Conservation (phyloP, 2,113 vertebrate species). For the Myiozetetes cayanensis region DNA sequence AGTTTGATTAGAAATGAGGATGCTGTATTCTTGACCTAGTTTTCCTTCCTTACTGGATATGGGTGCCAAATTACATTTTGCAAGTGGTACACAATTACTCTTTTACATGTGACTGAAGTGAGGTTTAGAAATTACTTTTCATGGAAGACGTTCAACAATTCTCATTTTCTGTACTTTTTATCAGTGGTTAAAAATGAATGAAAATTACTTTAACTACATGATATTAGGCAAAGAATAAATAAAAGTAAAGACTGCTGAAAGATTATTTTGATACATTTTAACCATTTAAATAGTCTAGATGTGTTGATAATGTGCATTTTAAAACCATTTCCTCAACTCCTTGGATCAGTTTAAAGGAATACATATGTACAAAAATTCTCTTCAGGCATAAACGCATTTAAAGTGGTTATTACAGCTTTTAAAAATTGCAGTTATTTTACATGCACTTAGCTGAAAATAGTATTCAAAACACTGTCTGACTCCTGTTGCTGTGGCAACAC, state of each 20-base stretch:
- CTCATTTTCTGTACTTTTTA: not conserved
- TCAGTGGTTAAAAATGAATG: conserved; percentile 23
- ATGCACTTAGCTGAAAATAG: conserved; percentile 56
- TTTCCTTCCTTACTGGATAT: not conserved
- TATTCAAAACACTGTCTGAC: conserved; percentile 42
- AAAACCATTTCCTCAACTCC: conserved; percentile 15
- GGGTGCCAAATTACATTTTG: not conserved
- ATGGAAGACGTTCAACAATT: not conserved
- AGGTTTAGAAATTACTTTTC: not conserved
- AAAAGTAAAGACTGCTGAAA: not conserved
- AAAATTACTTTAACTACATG: conserved; percentile 26
- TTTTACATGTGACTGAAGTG: not conserved
- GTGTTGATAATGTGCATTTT: conserved; percentile 7
- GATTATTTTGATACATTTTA: conserved; percentile 25
- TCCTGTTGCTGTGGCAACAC: conserved; percentile 56
- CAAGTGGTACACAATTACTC: not conserved
- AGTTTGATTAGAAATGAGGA: not conserved
- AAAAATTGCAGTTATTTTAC: conserved; percentile 53
- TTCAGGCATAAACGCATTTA: not conserved
- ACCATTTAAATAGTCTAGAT: not conserved
- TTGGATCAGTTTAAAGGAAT: not conserved
- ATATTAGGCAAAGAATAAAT: conserved; percentile 17
- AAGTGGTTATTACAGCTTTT: conserved; percentile 50
- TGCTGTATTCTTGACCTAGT: not conserved
- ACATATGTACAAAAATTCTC: not conserved